Percentiles rank a stretch among this genome's conserved stretches.
phyloP scores from a whole-genome alignment of 2,113 vertebrate species.

The Phrynosoma platyrhinos region DNA sequence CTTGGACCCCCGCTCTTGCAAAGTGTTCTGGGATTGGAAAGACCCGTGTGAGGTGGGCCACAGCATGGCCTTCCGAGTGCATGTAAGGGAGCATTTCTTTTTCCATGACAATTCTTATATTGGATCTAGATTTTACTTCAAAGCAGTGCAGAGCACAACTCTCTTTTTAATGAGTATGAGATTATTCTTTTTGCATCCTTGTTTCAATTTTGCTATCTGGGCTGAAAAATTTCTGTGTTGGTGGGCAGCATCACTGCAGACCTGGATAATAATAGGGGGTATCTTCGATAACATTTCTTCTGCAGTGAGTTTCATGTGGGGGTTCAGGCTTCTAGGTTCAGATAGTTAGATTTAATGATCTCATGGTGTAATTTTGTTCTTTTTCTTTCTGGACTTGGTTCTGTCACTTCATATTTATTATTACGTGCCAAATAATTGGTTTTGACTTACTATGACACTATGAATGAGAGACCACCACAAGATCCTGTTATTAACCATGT shows the following conservation, averaged over 20 bases:
- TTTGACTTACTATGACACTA: neutral
- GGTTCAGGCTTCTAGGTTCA: conserved; percentile 19
- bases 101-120: conserved; percentile 56
- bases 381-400: neutral
- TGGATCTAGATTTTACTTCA: neutral
- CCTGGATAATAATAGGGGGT: conserved; percentile 9
- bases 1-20: conserved; percentile 97
- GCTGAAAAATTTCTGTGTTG: conserved; percentile 12
- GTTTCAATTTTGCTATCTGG: neutral
- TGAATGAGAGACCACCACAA: too few species aligned
- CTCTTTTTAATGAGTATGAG: neutral
- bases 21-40: conserved; percentile 98
- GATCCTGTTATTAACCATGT: neutral
- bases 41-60: conserved; percentile 98
- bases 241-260: conserved; percentile 20
- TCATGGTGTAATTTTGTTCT: neutral
- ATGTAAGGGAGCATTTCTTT: conserved; percentile 86
- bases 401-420: too few species aligned
- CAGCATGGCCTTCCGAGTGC: conserved; percentile 98
- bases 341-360: neutral
- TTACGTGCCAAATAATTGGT: neutral
- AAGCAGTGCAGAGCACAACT: conserved; percentile 6
- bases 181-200: conserved; percentile 12
- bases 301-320: neutral
- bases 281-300: conserved; percentile 24